phyloP scores from a whole-genome alignment of 2,888 invertebrate genomes.

The Daptonema setosum region DNA sequence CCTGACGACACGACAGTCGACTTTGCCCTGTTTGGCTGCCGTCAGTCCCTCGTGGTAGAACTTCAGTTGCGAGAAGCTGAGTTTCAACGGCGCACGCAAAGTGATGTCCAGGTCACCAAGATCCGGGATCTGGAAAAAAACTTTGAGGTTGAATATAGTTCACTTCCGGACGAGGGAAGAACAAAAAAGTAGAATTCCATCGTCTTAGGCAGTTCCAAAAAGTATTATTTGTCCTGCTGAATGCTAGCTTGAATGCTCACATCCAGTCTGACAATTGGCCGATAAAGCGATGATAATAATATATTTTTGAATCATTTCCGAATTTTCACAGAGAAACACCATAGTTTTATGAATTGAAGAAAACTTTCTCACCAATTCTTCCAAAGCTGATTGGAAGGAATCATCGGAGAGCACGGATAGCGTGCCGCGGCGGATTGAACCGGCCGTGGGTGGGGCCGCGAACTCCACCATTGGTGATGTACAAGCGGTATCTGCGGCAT shows the following conservation, averaged over 20 bases:
- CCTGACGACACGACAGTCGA: conserved; percentile 30
- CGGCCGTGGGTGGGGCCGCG: not conserved
- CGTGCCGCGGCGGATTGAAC: conserved; percentile 18
- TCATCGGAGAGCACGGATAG: conserved; percentile 59
- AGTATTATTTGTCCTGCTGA: too few species aligned
- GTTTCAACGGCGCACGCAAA: conserved; percentile 48
- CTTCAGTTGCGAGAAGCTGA: conserved; percentile 47
- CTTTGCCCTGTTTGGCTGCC: conserved; percentile 47
- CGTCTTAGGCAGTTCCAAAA: too few species aligned
- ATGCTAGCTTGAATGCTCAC: too few species aligned
- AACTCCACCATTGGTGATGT: not conserved
- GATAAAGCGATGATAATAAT: too few species aligned
- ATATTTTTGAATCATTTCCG: too few species aligned
- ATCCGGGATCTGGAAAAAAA: conserved; percentile 46
- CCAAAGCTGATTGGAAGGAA: conserved; percentile 84
- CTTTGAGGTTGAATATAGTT: too few species aligned
- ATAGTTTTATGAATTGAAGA: too few species aligned
- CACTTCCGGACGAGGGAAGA: too few species aligned
- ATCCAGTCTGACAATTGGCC: too few species aligned
- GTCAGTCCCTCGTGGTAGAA: conserved; percentile 64
- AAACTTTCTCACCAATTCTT: conserved; percentile 32
- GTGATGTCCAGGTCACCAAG: conserved; percentile 69
- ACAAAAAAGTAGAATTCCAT: too few species aligned
- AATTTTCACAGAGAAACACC: too few species aligned
- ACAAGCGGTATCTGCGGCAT: not conserved